These are phyloP conservation scores for Salarias fasciatus DNA, from an alignment of 2,797 vertebrate species.

Conservation along the genomic window DNA sequence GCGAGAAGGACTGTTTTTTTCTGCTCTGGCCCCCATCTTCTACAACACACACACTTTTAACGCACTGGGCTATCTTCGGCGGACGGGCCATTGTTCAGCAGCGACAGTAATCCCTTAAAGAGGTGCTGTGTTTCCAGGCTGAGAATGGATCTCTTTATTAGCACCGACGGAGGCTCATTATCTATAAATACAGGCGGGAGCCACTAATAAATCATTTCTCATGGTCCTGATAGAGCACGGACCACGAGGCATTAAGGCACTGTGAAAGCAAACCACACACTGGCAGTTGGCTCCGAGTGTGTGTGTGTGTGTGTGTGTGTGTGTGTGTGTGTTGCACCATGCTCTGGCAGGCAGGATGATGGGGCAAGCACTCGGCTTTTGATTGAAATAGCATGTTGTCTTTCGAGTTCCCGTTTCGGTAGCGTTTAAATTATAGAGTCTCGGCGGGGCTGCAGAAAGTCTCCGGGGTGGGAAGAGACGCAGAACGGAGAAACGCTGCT, in stretches of 20 bases:
- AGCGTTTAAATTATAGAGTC: constrained; percentile 81
- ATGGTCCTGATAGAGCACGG: constrained; percentile 79
- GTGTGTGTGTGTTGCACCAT: constrained; percentile 30
- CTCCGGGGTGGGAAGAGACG: constrained; percentile 54
- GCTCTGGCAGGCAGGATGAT: constrained; percentile 73
- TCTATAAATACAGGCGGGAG: constrained; percentile 82
- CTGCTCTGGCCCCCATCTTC: neutral
- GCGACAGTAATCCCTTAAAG: constrained; percentile 77
- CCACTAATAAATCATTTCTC: constrained; percentile 87
- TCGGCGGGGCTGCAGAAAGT: constrained; percentile 59
- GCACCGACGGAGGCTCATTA: constrained; percentile 80
- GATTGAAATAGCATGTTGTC: constrained; percentile 86
- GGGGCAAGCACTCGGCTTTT: constrained; percentile 72
- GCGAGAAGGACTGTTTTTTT: constrained; percentile 34
- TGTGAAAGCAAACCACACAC: constrained; percentile 74
- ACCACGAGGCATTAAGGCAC: constrained; percentile 82
- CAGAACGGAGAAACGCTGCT: constrained; percentile 35
- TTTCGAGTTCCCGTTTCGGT: constrained; percentile 76
- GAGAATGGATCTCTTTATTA: constrained; percentile 83
- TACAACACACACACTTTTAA: constrained; percentile 6
- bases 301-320: constrained; percentile 17
- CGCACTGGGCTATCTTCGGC: constrained; percentile 52
- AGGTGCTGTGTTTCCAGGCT: constrained; percentile 62
- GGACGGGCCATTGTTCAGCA: constrained; percentile 68
- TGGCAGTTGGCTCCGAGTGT: constrained; percentile 59